Base-by-base conservation (phyloP, 2,113 vertebrate species). In the Cephalopterus ornatus region DNA sequence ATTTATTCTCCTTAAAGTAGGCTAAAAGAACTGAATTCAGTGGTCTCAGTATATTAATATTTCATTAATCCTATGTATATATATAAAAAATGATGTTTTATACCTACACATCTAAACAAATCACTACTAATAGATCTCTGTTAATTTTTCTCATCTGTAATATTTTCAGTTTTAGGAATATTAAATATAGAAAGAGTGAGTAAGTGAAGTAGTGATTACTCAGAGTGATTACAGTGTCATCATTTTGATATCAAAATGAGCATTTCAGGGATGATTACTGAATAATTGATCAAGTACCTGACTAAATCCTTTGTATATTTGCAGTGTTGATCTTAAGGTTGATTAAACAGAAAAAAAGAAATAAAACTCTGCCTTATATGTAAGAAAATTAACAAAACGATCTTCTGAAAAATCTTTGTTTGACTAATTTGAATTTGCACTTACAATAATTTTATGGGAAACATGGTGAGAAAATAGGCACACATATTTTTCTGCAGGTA, bases 1-100 rank as follows among this genome's bases (percentile, higher is more conserved):
- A 91, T 93, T 97, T 96, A 42, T 88, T 94, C 92, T 95, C 92
- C 95, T 97, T 95, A 91, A 80, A 97, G 94, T 75, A 94, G 89
- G 93, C 74, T 75, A 92, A 94, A 70, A 94, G 93, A 95, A 96
- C 89, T 89, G 88, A 97, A 96, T 95, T 92, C 83, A 85, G 33
- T 20, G 65, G 96, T 91, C 79, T 93, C 61, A 56, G 24, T 59
- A 58, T 90, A 95, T 93, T 89, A 93, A 93, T 89, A 91, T 94
- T 95, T 93, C 86, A 89, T 89, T 94, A 92, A 81, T 86, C 62
- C 32, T 68, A 30, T 89, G 22, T 73, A 44, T 72, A 58, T 72
- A 58, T 70, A 44, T n/a, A 62, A 49, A 92, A 92, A 76, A 59
- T 9, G 1, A 33, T 3, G 0, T 6, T 79, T 89, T 84, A 70